Evolutionary conservation across 2,888 invertebrate genomes (phyloP), one percentile per base, ranked within the genome.

Genomic region (Drosophila diplacantha): DNA sequence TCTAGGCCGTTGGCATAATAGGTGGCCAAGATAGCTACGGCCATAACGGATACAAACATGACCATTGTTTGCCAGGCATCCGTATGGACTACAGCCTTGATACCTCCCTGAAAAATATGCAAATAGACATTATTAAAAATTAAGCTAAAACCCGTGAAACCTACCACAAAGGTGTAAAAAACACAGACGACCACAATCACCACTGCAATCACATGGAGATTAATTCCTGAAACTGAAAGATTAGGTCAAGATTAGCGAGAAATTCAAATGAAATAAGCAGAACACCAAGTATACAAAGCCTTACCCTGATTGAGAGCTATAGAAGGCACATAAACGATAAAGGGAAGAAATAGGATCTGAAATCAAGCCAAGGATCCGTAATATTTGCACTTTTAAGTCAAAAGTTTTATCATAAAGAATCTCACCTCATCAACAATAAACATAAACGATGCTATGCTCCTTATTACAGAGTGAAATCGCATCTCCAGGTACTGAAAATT

Each of bases 161-260:
- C 93, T 89, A 95, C 96, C 90, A 96, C 89, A 75, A 94, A 92
- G 22, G 96, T 96, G 86, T 96, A 96, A 87, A 96, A 92, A 43
- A 96, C 94, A 86, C 96, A 96, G 66, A 96, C 92, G 32, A 91
- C 78, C 73, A 95, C 95, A 81, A 96, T 94, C 46, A 93, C 89
- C 44, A 92, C 90, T 47, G 94, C 94, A 67, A 96, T 93, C 52
- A 93, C 88, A 89, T 94, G 94, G 56, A 95, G 91, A 88, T 93
- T 92, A 71, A 95, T 90, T 44, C 95, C 96, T 64, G 95, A 95
- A 71, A 96, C 96, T 96, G 90, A 91, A 79, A 43, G 29, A 50
- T n/a, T 16, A 44, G 11, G 1, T 2, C 16, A 3, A 38, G 47
- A 66, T 57, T 38, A 67, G 9, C 18, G 1, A 14, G 4, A 12